A percentile compares a stretch with the other conserved stretches of the same genome.
These are phyloP conservation scores for Saccostrea cuccullata DNA, from an alignment of 1,140 invertebrate genomes.

Conservation along the genomic window DNA sequence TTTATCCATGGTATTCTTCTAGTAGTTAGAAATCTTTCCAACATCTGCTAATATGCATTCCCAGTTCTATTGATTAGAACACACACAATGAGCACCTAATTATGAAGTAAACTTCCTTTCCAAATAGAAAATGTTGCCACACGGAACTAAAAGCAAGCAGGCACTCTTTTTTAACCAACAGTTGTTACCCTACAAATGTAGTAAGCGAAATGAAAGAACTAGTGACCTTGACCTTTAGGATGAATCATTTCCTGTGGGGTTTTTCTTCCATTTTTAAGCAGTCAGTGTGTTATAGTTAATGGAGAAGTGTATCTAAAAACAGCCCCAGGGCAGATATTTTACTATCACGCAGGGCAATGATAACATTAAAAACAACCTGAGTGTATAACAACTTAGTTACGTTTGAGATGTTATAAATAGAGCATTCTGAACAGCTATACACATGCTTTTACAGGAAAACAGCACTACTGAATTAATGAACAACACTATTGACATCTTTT, in stretches of 20 bases:
- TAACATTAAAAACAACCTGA: background rate
- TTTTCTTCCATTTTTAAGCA: background rate
- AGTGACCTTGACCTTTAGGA: slow-evolving; percentile 9
- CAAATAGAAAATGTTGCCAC: background rate
- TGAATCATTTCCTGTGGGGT: slow-evolving; percentile 33
- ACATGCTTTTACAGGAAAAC: background rate
- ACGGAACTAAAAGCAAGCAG: slow-evolving; percentile 3
- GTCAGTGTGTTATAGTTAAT: background rate
- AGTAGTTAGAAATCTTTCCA: background rate
- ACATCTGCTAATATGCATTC: background rate
- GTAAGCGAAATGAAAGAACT: background rate
- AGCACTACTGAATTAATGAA: background rate
- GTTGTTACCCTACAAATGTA: slow-evolving; percentile 1
- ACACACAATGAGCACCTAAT: background rate
- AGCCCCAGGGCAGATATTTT: slow-evolving; percentile 2
- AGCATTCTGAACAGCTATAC: background rate
- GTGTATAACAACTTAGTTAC: background rate
- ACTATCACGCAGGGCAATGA: background rate
- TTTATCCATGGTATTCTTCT: slow-evolving; percentile 1
- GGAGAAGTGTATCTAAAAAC: background rate
- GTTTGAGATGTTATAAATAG: background rate
- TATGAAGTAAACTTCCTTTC: background rate
- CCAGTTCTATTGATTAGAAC: background rate
- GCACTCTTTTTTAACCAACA: background rate
- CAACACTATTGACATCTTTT: background rate